Conservation (phyloP, 2,113 vertebrate species). For the Erythrocebus patas region DNA sequence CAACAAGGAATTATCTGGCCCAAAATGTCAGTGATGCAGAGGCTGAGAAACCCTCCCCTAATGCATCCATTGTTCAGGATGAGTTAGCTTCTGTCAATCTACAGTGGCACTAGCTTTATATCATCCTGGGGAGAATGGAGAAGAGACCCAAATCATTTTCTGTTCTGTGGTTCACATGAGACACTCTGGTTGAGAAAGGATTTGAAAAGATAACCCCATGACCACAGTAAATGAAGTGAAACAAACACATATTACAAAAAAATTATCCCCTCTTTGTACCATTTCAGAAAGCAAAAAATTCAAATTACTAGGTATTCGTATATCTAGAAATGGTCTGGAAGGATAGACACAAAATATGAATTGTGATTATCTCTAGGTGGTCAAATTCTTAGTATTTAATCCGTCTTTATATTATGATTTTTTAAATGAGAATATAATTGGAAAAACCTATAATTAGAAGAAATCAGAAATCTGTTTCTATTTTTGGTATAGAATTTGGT, state of each 20-base stretch:
- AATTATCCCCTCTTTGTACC: background rate
- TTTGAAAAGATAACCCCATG: background rate
- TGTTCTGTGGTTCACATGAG: background rate
- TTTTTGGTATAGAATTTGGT: background rate
- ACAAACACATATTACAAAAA: background rate
- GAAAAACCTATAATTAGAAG: background rate
- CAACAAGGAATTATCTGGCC: background rate
- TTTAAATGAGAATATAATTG: background rate
- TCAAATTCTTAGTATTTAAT: background rate
- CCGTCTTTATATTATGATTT: background rate
- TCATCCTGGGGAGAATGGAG: rapidly evolving
- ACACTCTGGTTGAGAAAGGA: background rate
- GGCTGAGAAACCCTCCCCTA: background rate
- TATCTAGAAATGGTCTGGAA: background rate
- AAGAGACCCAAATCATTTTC: rapidly evolving
- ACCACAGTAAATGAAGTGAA: background rate
- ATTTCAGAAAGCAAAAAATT: background rate
- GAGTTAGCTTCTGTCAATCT: rapidly evolving
- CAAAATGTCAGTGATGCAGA: rapidly evolving
- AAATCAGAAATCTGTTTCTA: background rate
- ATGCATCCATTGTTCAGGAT: rapidly evolving
- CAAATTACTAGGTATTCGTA: background rate
- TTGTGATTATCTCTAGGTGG: background rate
- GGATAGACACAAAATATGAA: background rate
- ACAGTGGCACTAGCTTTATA: rapidly evolving